A percentile compares a stretch with the other conserved stretches of the same genome.
Conservation (phyloP, 2,888 invertebrate species). For the Drosophila peninsularis region DNA sequence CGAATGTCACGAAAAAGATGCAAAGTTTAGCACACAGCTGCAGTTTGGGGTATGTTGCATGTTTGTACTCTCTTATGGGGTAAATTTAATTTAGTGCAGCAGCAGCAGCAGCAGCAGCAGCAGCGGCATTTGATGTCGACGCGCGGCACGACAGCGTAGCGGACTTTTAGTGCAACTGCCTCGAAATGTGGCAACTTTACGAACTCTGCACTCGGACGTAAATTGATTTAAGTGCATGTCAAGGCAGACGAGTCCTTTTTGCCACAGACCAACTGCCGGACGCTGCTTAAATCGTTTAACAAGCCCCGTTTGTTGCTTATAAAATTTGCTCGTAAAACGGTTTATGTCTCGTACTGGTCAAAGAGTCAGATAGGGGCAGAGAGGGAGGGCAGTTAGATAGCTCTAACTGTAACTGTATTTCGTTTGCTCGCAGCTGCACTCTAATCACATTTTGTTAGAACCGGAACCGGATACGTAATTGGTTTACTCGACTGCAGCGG, state of each 20-base stretch:
- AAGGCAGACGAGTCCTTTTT: conserved; percentile 1
- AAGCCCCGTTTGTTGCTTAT: conserved; percentile 75
- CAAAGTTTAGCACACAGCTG: conserved; percentile 56
- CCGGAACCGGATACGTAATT: conserved; percentile 62
- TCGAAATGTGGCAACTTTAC: conserved; percentile 40
- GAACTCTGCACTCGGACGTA: conserved; percentile 53
- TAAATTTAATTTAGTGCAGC: conserved; percentile 71
- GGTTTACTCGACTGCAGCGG: conserved; percentile 67
- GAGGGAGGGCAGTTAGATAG: background rate
- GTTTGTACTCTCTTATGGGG: conserved; percentile 68
- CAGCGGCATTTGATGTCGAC: conserved; percentile 55
- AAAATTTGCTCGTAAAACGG: conserved; percentile 73
- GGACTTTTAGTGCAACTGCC: conserved; percentile 53
- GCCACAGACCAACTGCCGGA: conserved; percentile 14
- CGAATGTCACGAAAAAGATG: conserved; percentile 58
- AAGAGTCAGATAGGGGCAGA: background rate
- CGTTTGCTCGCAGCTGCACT: conserved; percentile 55
- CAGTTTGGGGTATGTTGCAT: conserved; percentile 49
- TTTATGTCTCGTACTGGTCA: conserved; percentile 56
- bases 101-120: conserved; percentile 11
- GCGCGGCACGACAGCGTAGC: conserved; percentile 36
- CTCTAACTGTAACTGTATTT: conserved; percentile 43
- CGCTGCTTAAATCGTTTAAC: conserved; percentile 71
- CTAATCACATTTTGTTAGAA: conserved; percentile 72
- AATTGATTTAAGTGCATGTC: conserved; percentile 80